Percentiles rank a stretch among this genome's conserved stretches.
These are phyloP conservation scores for Cisticola juncidis DNA, from an alignment of 2,113 vertebrate species.

Conservation along the genomic window DNA sequence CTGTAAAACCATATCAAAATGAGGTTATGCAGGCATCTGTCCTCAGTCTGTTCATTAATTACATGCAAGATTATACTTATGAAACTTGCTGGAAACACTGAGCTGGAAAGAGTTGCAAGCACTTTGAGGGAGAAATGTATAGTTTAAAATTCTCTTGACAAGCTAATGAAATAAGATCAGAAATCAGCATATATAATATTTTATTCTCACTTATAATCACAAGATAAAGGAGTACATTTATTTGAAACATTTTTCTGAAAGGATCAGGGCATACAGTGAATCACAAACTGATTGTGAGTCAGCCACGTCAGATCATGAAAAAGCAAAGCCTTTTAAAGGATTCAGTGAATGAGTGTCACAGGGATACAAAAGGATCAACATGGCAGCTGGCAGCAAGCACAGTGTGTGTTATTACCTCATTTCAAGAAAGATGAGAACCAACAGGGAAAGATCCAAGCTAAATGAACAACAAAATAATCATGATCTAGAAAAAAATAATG, in stretches of 20 bases:
- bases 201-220: neutral
- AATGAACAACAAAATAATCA: neutral
- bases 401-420: neutral
- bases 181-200: neutral
- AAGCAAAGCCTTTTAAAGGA: neutral
- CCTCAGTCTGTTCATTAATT: constrained; percentile 11
- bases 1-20: constrained; percentile 1
- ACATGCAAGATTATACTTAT: neutral
- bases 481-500: neutral
- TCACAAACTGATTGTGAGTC: constrained; percentile 6
- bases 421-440: neutral
- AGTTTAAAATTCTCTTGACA: neutral
- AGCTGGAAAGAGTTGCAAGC: neutral
- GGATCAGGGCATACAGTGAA: neutral
- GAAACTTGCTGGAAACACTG: neutral
- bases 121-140: neutral
- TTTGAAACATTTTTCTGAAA: neutral
- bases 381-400: neutral
- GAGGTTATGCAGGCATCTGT: constrained; percentile 37
- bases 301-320: neutral
- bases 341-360: neutral
- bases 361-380: neutral
- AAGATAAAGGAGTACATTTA: neutral
- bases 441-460: neutral
- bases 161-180: neutral